These are phyloP conservation scores for Drosophila arawakana DNA, from an alignment of 1,140 invertebrate genomes.

Conservation along the genomic window DNA sequence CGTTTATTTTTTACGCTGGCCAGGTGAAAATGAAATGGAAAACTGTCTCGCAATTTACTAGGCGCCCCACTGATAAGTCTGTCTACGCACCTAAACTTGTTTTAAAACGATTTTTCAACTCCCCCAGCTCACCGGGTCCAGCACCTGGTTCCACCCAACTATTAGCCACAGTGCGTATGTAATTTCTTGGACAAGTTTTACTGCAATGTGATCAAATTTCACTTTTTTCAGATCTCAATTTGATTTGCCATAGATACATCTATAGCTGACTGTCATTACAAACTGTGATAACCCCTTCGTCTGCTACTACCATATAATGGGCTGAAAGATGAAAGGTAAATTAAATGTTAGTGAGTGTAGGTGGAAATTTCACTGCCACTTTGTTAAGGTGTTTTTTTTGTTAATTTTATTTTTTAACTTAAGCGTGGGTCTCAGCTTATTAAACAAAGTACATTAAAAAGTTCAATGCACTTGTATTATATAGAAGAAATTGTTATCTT, in stretches of 20 bases:
- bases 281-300: conserved; percentile 17
- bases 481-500: conserved; percentile 38
- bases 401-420: neutral
- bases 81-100: conserved; percentile 65
- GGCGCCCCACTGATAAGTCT: conserved; percentile 37
- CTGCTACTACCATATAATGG: conserved; percentile 11
- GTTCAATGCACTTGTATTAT: conserved; percentile 30
- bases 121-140: too few relatives aligned
- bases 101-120: conserved; percentile 17
- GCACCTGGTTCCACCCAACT: neutral
- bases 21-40: conserved; percentile 59
- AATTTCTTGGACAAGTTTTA: conserved; percentile 56
- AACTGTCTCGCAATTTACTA: conserved; percentile 52
- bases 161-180: conserved; percentile 20
- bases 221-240: conserved; percentile 59
- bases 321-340: conserved; percentile 42
- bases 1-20: conserved; percentile 15
- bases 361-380: conserved; percentile 38
- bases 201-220: conserved; percentile 60
- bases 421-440: conserved; percentile 32
- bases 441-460: conserved; percentile 7
- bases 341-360: conserved; percentile 33
- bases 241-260: conserved; percentile 33
- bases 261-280: neutral
- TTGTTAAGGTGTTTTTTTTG: conserved; percentile 12